phyloP scores from a whole-genome alignment of 2,888 invertebrate genomes.

The Patella pellucida region DNA sequence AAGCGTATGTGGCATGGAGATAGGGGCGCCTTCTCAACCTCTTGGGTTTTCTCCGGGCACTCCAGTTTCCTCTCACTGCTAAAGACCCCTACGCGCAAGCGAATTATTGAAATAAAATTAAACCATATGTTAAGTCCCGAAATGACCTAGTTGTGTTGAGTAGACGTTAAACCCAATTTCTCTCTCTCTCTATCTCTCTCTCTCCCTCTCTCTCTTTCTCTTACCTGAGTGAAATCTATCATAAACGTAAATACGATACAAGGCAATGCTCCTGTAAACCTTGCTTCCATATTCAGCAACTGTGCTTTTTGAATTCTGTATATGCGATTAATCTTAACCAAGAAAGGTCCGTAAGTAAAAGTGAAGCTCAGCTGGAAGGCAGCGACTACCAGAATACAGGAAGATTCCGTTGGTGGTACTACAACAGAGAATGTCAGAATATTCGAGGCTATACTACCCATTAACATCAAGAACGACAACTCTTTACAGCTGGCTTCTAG shows the following conservation, averaged over 20 bases:
- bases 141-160: too few species aligned
- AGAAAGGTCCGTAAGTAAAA: conserved; percentile 43
- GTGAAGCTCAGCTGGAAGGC: conserved; percentile 47
- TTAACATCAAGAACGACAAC: conserved; percentile 39
- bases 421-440: conserved; percentile 33
- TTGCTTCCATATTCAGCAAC: not conserved
- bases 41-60: too few species aligned
- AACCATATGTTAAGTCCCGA: too few species aligned
- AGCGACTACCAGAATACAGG: conserved; percentile 36
- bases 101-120: too few species aligned
- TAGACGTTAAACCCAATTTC: too few species aligned
- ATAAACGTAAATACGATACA: not conserved
- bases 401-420: conserved; percentile 28
- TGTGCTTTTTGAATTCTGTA: conserved; percentile 38
- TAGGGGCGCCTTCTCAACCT: too few species aligned
- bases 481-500: conserved; percentile 50
- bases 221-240: not conserved
- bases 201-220: not conserved
- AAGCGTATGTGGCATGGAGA: too few species aligned
- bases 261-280: not conserved
- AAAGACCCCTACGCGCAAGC: too few species aligned
- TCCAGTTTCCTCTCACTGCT: too few species aligned
- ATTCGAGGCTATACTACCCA: conserved; percentile 37
- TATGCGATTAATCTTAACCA: conserved; percentile 48
- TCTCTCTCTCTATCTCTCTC: not conserved